Evolutionary conservation across 2,113 vertebrate genomes (phyloP), one percentile per base, ranked within the genome.

Genomic region (Ceratotherium simum): DNA sequence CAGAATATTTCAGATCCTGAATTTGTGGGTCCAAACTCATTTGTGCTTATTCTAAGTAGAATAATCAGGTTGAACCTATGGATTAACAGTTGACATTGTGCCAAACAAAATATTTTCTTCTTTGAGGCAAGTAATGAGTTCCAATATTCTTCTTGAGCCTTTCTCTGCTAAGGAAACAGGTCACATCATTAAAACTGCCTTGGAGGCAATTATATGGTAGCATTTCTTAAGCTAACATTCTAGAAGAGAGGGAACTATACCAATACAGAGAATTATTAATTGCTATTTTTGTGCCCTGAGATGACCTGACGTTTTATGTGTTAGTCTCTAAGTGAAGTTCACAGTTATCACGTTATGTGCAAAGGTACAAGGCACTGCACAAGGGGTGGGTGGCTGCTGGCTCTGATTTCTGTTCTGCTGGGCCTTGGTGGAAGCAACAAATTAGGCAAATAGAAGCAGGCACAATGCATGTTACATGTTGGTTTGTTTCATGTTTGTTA

Each of bases 71-170:
- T 85, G 46, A 89, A 72, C 9, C 64, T 56, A 29, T 72, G 56
- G 79, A 91, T 91, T 90, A 93, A 94, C 21, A 82, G 78, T 69
- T 0, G 12, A 79, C 69, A 39, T 36, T 10, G 4, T 91, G 92
- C 96, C 96, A 97, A 97, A 46, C 14, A 93, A 96, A 97, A 97
- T 97, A 96, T 95, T 96, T 97, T 93, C 92, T 89, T 93, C 78
- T 88, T 72, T 82, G 86, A 97, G 92, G 80, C 67, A 85, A 90
- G 62, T 85, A 81, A 69, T 67, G 73, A 62, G 48, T 79, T 96
- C 94, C 62, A 94, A 72, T 81, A 70, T 81, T 96, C 79, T 95
- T 75, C 72, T 54, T 36, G 27, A 84, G 51, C 73, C 51, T 95
- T 85, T 89, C 78, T 96, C 88, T 91, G 29, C 64, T 31, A 95